Evolutionary conservation across 2,797 vertebrate species (phyloP).

Genomic region (Hyperoplus immaculatus): DNA sequence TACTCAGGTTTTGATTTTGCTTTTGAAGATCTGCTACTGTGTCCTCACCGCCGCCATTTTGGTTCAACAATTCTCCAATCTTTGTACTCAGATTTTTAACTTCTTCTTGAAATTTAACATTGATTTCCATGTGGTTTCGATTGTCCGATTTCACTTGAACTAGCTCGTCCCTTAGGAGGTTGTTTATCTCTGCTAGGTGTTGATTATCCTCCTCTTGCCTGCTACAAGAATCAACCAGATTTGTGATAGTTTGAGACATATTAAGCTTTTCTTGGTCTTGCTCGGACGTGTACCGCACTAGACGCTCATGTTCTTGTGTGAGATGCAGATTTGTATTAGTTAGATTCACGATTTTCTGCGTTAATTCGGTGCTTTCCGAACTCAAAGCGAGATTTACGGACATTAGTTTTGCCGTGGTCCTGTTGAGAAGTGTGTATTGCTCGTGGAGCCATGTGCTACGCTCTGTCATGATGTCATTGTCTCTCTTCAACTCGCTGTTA

Average conservation of each 20-base stretch:
- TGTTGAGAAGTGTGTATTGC: conserved; percentile 40
- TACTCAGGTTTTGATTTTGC: conserved; percentile 40
- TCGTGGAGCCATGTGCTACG: conserved; percentile 5
- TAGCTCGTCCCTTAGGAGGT: conserved; percentile 39
- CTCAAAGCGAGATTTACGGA: conserved; percentile 22
- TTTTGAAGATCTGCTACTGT: conserved; percentile 13
- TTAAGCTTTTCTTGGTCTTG: conserved; percentile 31
- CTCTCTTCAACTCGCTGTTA: conserved; percentile 27
- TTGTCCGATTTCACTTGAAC: neutral
- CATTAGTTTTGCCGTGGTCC: conserved; percentile 4
- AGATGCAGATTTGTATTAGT: conserved; percentile 33
- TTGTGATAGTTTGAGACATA: conserved; percentile 22
- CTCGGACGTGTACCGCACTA: neutral
- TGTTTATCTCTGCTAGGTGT: neutral
- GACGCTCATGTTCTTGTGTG: neutral
- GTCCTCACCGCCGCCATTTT: neutral
- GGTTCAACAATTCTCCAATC: neutral
- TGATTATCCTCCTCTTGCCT: conserved; percentile 17
- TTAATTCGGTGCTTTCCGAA: conserved; percentile 10
- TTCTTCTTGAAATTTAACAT: neutral
- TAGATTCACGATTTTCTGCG: conserved; percentile 37
- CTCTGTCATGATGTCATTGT: conserved; percentile 32
- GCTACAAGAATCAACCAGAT: conserved; percentile 1
- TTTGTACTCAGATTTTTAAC: conserved; percentile 22
- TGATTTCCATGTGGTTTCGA: conserved; percentile 22